Percentiles rank a stretch among this genome's conserved stretches.
These are phyloP conservation scores for Calosoma granatense DNA, from an alignment of 1,140 invertebrate species.

Conservation along the genomic window DNA sequence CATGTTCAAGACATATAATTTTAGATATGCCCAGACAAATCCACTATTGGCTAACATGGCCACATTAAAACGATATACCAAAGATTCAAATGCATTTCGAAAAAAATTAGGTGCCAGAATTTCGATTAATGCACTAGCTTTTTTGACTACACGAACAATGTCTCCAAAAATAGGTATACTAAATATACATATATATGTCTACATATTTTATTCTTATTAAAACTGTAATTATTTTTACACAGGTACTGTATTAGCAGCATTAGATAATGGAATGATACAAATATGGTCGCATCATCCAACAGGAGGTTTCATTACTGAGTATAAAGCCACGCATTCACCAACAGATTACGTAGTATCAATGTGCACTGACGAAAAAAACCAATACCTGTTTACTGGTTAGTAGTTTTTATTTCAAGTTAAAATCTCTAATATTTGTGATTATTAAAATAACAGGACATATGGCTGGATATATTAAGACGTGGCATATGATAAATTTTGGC, in stretches of 20 bases:
- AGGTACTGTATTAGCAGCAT: constrained; percentile 50
- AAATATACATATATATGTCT: no score
- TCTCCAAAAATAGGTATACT: constrained; percentile 12
- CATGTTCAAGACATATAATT: no score
- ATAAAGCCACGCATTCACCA: constrained; percentile 49
- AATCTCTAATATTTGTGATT: no score
- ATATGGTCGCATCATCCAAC: constrained; percentile 60
- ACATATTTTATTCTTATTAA: not conserved
- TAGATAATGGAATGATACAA: constrained; percentile 58
- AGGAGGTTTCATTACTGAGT: constrained; percentile 50
- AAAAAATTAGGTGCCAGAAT: no score
- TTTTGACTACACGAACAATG: constrained; percentile 26
- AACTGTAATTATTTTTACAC: constrained; percentile 7
- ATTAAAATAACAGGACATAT: constrained; percentile 49
- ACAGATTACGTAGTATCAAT: constrained; percentile 56
- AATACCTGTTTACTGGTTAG: constrained; percentile 53
- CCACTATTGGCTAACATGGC: no score
- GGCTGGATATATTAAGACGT: constrained; percentile 60
- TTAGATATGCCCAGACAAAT: no score
- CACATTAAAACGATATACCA: no score
- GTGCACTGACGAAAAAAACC: constrained; percentile 49
- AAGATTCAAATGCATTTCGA: no score
- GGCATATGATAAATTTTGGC: constrained; percentile 52
- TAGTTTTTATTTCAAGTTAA: no score
- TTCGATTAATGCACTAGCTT: constrained; percentile 21